A percentile compares a stretch with the other conserved stretches of the same genome.
phyloP scores from a whole-genome alignment of 2,113 vertebrate species.

The Anas platyrhynchos region DNA sequence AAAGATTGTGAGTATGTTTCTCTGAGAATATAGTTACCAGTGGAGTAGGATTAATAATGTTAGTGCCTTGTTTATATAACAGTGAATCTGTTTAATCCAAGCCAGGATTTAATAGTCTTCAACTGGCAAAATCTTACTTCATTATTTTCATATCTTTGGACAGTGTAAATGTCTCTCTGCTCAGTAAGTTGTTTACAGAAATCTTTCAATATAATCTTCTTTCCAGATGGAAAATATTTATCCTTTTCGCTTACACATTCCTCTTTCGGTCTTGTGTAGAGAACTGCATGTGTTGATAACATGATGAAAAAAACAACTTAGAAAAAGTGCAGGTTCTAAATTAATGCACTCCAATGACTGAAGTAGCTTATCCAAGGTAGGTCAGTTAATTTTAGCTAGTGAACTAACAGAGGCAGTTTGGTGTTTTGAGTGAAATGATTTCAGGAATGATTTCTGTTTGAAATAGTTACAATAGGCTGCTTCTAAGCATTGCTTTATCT shows the following conservation, averaged over 20 bases:
- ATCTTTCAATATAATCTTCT: not conserved
- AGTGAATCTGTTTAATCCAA: conserved; percentile 10
- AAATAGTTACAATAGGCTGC: not conserved
- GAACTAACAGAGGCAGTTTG: not conserved
- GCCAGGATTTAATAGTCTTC: not conserved
- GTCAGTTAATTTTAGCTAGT: conserved; percentile 7
- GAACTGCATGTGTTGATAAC: not conserved
- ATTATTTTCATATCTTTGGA: conserved; percentile 11
- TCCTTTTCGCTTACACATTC: conserved; percentile 18
- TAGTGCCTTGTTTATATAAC: conserved; percentile 7
- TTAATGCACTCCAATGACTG: not conserved
- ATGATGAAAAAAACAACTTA: not conserved
- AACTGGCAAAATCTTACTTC: conserved; percentile 1
- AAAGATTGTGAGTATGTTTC: not conserved
- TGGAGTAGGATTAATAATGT: not conserved
- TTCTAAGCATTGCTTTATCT: not conserved
- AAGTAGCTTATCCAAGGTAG: not conserved
- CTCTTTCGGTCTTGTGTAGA: not conserved
- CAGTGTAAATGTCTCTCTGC: not conserved
- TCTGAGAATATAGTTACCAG: not conserved
- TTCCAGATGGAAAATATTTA: conserved; percentile 15
- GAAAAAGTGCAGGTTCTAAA: not conserved
- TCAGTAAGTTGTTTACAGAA: conserved; percentile 23
- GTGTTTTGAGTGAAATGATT: not conserved
- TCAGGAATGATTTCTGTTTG: not conserved